A percentile compares a stretch with the other conserved stretches of the same genome.
phyloP scores from a whole-genome alignment of 2,797 vertebrate species.

The Chaenodraco wilsoni region DNA sequence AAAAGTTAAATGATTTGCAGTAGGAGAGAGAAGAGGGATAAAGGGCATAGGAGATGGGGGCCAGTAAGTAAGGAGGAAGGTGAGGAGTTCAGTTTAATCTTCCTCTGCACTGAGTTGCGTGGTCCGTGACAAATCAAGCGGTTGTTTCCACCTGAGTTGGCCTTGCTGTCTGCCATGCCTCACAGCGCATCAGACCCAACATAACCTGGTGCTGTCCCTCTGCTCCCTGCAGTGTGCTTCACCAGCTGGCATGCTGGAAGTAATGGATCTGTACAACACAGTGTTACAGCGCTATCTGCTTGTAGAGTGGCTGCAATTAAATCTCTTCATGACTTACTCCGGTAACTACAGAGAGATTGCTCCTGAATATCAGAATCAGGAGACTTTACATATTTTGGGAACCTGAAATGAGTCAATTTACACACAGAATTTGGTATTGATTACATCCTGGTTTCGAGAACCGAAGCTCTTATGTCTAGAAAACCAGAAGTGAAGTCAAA shows the following conservation, averaged over 20 bases:
- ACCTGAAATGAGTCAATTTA: not conserved
- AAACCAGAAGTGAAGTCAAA: conserved; percentile 13
- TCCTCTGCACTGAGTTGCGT: conserved; percentile 36
- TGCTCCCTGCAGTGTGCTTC: conserved; percentile 39
- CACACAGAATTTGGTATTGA: not conserved
- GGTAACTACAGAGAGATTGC: not conserved
- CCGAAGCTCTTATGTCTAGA: not conserved
- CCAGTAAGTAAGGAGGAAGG: conserved; percentile 23
- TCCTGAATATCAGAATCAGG: not conserved
- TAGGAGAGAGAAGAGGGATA: not conserved
- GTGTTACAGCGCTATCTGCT: conserved; percentile 24
- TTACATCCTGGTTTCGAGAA: not conserved
- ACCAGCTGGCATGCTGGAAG: conserved; percentile 46
- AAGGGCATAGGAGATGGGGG: not conserved
- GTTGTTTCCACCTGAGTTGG: conserved; percentile 56
- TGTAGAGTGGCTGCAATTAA: conserved; percentile 38
- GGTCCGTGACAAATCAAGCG: conserved; percentile 63
- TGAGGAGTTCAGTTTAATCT: conserved; percentile 68
- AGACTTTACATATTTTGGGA: not conserved
- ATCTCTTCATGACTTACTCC: conserved; percentile 1
- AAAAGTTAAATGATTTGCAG: conserved; percentile 39
- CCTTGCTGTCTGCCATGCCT: conserved; percentile 45
- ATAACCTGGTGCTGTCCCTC: conserved; percentile 42
- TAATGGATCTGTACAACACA: conserved; percentile 35
- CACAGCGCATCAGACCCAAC: conserved; percentile 51